A percentile compares a stretch with the other conserved stretches of the same genome.
These are phyloP conservation scores for Thaumetopoea pityocampa DNA, from an alignment of 1,140 invertebrate genomes.

Conservation along the genomic window DNA sequence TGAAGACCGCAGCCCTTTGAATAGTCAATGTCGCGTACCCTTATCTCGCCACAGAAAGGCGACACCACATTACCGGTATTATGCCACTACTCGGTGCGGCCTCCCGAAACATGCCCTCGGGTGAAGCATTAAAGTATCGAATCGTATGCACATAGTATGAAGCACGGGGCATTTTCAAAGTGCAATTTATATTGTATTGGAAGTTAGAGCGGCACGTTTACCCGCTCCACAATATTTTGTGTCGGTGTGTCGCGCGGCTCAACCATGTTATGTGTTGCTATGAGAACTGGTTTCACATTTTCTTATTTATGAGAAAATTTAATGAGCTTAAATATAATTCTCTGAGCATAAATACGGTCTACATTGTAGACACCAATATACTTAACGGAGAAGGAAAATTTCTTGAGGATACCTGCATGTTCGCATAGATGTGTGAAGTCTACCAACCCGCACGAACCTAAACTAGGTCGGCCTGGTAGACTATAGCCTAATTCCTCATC, in stretches of 20 bases:
- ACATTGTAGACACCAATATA: constrained; percentile 21
- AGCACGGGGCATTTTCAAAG: constrained; percentile 67
- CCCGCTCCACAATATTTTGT: constrained; percentile 70
- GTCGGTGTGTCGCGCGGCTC: constrained; percentile 54
- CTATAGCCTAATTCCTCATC: too few relatives aligned
- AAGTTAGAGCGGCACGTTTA: constrained; percentile 67
- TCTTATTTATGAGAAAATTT: constrained; percentile 55
- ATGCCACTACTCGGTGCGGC: constrained; percentile 40
- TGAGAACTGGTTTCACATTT: constrained; percentile 53
- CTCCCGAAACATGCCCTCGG: constrained; percentile 40
- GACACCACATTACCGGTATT: constrained; percentile 75
- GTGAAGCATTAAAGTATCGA: constrained; percentile 46
- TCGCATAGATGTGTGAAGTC: too few relatives aligned
- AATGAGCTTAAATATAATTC: constrained; percentile 60
- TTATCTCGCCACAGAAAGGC: constrained; percentile 74
- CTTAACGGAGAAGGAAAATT: too few relatives aligned
- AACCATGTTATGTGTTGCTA: constrained; percentile 50
- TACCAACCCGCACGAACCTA: too few relatives aligned
- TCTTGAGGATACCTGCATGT: too few relatives aligned
- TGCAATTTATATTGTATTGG: constrained; percentile 76
- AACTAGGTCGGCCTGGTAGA: too few relatives aligned
- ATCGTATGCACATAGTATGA: constrained; percentile 44
- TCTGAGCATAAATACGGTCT: too few relatives aligned
- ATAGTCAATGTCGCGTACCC: constrained; percentile 74
- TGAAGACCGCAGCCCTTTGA: constrained; percentile 74